phyloP scores from a whole-genome alignment of 2,888 invertebrate genomes.

The Disparrhopalites patrizii region DNA sequence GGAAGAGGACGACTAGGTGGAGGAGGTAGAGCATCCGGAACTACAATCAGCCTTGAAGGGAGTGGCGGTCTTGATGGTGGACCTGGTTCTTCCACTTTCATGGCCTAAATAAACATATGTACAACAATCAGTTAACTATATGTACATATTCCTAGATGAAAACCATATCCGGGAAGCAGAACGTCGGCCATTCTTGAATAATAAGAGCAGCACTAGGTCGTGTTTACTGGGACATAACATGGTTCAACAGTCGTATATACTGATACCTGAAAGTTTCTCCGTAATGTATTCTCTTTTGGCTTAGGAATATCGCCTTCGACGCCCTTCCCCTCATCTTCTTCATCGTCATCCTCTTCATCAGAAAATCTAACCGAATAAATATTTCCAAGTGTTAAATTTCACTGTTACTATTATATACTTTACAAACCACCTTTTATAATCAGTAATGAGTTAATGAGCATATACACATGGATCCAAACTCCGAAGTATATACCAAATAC shows the following conservation, averaged over 20 bases:
- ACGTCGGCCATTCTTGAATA: background rate
- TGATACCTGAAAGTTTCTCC: conserved; percentile 92
- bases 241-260: background rate
- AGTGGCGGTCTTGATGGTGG: conserved; percentile 83
- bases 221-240: background rate
- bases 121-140: background rate
- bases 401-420: conserved; percentile 15
- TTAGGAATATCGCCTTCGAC: conserved; percentile 87
- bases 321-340: conserved; percentile 87
- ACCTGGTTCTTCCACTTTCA: conserved; percentile 65
- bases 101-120: conserved; percentile 22
- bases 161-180: background rate
- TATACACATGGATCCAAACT: too few species aligned
- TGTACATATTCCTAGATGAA: background rate
- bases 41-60: conserved; percentile 84
- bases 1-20: conserved; percentile 69
- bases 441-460: too few species aligned
- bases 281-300: conserved; percentile 86
- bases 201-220: background rate
- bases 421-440: background rate
- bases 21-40: conserved; percentile 76
- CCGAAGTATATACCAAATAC: too few species aligned
- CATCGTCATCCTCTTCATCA: conserved; percentile 59
- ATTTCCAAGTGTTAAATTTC: too few species aligned
- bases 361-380: conserved; percentile 45